Conservation (phyloP, 2,113 vertebrate genomes). For the Nettapus auritus region DNA sequence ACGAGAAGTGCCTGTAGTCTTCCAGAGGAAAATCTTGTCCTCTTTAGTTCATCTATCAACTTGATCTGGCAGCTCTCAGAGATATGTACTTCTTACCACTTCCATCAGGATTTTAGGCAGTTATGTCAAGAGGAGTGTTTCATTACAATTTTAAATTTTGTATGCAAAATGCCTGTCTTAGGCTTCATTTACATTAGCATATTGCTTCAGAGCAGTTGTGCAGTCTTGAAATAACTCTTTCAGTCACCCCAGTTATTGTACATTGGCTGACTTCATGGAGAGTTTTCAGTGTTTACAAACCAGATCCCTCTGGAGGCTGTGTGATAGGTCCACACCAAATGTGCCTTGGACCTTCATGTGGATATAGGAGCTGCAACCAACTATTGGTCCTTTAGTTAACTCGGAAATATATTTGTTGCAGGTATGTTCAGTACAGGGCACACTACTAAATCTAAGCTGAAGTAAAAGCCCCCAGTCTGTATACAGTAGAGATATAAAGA, state of each 20-base stretch:
- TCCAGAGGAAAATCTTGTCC: slow-evolving; percentile 8
- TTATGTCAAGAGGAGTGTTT: slow-evolving; percentile 25
- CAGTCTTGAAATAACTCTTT: slow-evolving; percentile 36
- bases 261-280: background rate
- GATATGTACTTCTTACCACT: background rate
- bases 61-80: slow-evolving; percentile 2
- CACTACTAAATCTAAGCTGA: background rate
- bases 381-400: background rate
- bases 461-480: background rate
- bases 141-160: slow-evolving; percentile 41
- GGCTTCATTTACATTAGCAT: slow-evolving; percentile 13
- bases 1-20: background rate
- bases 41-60: background rate
- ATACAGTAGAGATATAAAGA: background rate
- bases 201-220: slow-evolving; percentile 30
- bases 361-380: background rate
- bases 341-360: background rate
- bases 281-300: background rate
- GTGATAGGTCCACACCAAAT: background rate
- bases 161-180: background rate
- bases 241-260: background rate
- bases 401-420: background rate
- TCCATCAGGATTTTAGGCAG: slow-evolving; percentile 26
- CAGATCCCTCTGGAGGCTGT: background rate
- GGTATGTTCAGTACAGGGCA: background rate